These are phyloP conservation scores for Therioaphis trifolii DNA, from an alignment of 2,888 invertebrate genomes.

Conservation along the genomic window DNA sequence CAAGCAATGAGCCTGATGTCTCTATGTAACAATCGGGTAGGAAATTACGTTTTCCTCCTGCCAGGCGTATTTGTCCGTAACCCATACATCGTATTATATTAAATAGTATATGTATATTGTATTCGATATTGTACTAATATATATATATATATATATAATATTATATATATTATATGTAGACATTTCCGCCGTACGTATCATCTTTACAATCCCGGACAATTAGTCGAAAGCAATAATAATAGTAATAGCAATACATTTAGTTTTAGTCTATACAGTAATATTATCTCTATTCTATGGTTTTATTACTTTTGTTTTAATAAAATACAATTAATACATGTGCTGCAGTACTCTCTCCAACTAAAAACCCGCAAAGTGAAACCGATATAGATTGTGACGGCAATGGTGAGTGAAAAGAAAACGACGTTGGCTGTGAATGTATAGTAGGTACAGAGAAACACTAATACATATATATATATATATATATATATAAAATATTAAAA, in stretches of 20 bases:
- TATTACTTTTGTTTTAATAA: not conserved
- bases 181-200: too few relatives aligned
- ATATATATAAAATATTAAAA: not conserved
- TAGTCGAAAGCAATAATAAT: not conserved
- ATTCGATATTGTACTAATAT: not conserved
- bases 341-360: not conserved
- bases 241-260: too few relatives aligned
- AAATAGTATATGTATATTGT: not conserved
- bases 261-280: too few relatives aligned
- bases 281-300: not conserved
- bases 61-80: not conserved
- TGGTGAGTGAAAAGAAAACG: slow-evolving; percentile 22
- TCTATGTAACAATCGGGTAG: not conserved
- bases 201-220: not conserved
- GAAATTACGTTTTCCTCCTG: not conserved
- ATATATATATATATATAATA: not conserved
- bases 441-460: too few relatives aligned
- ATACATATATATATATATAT: too few relatives aligned
- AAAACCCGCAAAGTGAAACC: slow-evolving; percentile 19
- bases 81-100: not conserved
- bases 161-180: too few relatives aligned
- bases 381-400: not conserved
- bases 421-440: not conserved
- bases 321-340: not conserved
- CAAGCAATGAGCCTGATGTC: not conserved